Evolutionary conservation across 2,113 vertebrate species (phyloP), one percentile per base, ranked within the genome.

Genomic region (Xenopus tropicalis): DNA sequence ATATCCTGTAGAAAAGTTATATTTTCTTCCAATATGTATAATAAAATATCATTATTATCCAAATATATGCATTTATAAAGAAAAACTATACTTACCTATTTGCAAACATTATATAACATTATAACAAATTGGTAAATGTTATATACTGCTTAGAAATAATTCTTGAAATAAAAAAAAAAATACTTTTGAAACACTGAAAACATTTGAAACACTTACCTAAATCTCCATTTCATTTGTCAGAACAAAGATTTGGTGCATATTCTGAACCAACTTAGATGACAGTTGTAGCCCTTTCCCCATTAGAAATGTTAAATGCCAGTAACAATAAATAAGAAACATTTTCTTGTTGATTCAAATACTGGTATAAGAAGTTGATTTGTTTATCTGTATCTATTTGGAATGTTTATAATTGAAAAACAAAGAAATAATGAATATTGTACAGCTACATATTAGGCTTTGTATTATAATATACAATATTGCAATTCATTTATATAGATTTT

Each of bases 211-310:
- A 76, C 95, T 98, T 97, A 98, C 96, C 96, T 90, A 96, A 57
- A 90, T 85, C 88, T 85, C 80, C 87, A 86, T 84, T 88, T 62
- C 61, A 62, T 56, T 37, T 61, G 64, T 61, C 85, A 89, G 88
- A 90, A 89, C 84, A 78, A 90, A 88, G 91, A 91, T 22, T 56
- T 63, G 73, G 92, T 96, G 96, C 95, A 98, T 97, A 98, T 98
- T 98, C 96, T 97, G 97, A 95, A 96, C 96, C 97, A 98, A 98
- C 96, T 98, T 98, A 98, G 97, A 98, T 98, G 96, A 93, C 97
- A 98, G 97, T 98, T 98, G 96, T 89, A 90, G 95, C 94, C 88
- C 90, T 92, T 93, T 83, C 87, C 85, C 89, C 78, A 86, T 85
- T 86, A 81, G 82, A 91, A 90, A 86, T 87, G 94, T 97, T 93